Evolutionary conservation across 2,797 vertebrate genomes (phyloP), one percentile per base, ranked within the genome.

Genomic region (Heteromormyrus szaboi): DNA sequence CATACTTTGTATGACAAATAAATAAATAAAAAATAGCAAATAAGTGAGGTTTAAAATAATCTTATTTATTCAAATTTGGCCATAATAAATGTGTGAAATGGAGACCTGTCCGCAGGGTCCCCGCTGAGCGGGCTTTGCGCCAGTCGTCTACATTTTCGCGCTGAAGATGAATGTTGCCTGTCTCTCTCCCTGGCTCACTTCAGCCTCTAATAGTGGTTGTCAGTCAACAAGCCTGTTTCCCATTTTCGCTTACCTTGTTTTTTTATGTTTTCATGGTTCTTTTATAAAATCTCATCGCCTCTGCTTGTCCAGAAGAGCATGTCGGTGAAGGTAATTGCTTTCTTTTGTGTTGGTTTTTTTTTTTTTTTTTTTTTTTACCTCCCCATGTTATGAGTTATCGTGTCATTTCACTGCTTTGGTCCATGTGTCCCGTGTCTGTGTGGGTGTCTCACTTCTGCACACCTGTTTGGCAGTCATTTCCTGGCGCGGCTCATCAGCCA

Each of bases 271-370:
- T 90, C 88, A 89, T 89, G 89, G 89, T 92, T 89, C 90, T 88
- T 76, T 88, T 56, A 87, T 83, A 88, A 79, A 79, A 89, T 89
- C 92, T 88, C 90, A 90, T 84, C 91, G 93, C 91, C 79, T 93
- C 93, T 91, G 59, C 93, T 92, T 94, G 94, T 95, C 92, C 93
- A 86, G 90, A 93, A 94, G 94, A 94, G 89, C 90, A 90, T 92
- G 93, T 91, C 91, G 90, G 59, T 93, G 88, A 94, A 95, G 95
- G 94, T 96, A 96, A 95, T 88, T 92, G 51, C 91, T 91, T 92
- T 90, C 81, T 79, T 79, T 41, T 19, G 68, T 37, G 8, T 65
- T 17, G 0, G 81, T 72, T 54, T 88, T 14, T 81, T 85, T 90
- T 2, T 72, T 22, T 6, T 6, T 83, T 62, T 65, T 89, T 17